phyloP scores from a whole-genome alignment of 2,888 invertebrate genomes.

The Lydus trimaculatus region DNA sequence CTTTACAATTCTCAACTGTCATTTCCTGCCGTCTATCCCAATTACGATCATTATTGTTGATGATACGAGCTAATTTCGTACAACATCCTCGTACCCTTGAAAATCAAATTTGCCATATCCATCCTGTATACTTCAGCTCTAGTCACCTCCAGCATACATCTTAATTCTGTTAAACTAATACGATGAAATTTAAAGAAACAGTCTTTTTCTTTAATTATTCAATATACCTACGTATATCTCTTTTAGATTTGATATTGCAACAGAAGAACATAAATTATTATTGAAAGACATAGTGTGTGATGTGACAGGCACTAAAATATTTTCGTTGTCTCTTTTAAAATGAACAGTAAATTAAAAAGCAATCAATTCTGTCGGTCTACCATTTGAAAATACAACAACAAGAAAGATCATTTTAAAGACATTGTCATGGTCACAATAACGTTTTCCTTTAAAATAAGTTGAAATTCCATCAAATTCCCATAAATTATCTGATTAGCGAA shows the following conservation, averaged over 20 bases:
- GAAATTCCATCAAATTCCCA: not conserved
- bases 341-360: slow-evolving; percentile 20
- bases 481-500: not conserved
- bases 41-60: slow-evolving; percentile 49
- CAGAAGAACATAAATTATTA: not conserved
- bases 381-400: not conserved
- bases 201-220: too few species aligned
- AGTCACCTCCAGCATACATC: not conserved
- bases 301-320: slow-evolving; percentile 17
- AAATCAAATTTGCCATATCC: not conserved
- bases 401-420: not conserved
- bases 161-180: too few species aligned
- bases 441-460: not conserved
- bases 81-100: not conserved
- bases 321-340: slow-evolving; percentile 3
- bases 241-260: not conserved
- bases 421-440: not conserved
- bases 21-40: slow-evolving; percentile 51
- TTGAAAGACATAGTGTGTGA: slow-evolving; percentile 9
- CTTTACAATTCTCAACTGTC: slow-evolving; percentile 38
- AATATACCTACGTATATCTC: too few species aligned
- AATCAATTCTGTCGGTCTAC: slow-evolving; percentile 7
- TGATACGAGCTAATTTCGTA: slow-evolving; percentile 28
- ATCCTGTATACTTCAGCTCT: not conserved
- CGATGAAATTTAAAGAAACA: too few species aligned